These are phyloP conservation scores for Sylvia atricapilla DNA, from an alignment of 2,113 vertebrate genomes.

Conservation along the genomic window DNA sequence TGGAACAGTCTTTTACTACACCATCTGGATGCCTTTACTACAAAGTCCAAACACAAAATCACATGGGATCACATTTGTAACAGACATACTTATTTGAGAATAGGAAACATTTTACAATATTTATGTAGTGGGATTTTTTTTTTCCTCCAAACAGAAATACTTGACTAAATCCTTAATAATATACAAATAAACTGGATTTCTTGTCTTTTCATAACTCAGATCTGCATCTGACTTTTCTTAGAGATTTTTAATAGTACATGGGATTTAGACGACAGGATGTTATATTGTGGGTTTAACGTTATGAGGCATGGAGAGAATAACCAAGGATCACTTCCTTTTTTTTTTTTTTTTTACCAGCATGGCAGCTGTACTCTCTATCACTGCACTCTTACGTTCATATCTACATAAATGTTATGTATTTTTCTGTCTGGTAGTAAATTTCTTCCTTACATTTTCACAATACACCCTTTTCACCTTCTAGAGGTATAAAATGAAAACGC, in stretches of 20 bases:
- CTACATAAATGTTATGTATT: background rate
- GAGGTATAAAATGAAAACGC: background rate
- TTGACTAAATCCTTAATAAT: background rate
- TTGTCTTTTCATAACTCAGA: background rate
- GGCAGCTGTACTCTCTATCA: background rate
- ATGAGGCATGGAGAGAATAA: background rate
- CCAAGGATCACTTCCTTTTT: background rate
- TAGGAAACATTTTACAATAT: background rate
- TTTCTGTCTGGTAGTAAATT: background rate
- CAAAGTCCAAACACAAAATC: background rate
- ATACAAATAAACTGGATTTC: background rate
- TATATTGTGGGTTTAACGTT: accelerated
- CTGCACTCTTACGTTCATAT: background rate
- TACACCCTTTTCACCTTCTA: background rate
- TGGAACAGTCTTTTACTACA: background rate
- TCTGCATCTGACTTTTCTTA: background rate
- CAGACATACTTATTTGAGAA: background rate
- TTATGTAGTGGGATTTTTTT: background rate
- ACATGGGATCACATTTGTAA: background rate
- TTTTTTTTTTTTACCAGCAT: background rate
- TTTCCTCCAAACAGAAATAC: background rate
- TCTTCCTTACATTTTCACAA: background rate
- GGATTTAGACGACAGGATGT: background rate
- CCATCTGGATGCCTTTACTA: slow-evolving; percentile 31
- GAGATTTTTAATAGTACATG: background rate